A percentile compares a stretch with the other conserved stretches of the same genome.
Evolutionary conservation across 1,140 invertebrate genomes (phyloP).

Genomic region (Gonatopus flavifemur): DNA sequence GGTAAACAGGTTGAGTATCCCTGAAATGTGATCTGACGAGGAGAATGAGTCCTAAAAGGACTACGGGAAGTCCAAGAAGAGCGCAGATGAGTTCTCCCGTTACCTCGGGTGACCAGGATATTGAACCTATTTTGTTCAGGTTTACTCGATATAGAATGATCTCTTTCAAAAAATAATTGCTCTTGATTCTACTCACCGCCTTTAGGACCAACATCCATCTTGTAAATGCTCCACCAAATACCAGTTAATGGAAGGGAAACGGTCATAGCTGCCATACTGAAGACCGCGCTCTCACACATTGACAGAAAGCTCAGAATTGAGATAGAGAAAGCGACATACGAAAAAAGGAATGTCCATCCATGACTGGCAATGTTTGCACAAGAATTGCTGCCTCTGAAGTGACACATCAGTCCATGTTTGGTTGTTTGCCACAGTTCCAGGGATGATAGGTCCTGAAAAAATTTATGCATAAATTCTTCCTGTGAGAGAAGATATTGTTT

Average conservation of each 20-base stretch:
- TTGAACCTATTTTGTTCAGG: constrained; percentile 40
- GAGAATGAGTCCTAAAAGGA: constrained; percentile 60
- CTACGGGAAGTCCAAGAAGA: constrained; percentile 61
- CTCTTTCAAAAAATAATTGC: constrained; percentile 1
- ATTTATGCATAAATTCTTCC: constrained; percentile 4
- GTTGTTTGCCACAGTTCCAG: constrained; percentile 38
- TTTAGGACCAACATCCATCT: constrained; percentile 45
- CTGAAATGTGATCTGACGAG: constrained; percentile 59
- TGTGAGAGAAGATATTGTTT: too few relatives aligned
- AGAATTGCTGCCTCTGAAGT: constrained; percentile 32
- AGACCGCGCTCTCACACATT: constrained; percentile 62
- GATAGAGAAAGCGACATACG: constrained; percentile 55
- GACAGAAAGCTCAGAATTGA: constrained; percentile 60
- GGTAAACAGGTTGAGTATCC: constrained; percentile 41
- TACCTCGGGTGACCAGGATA: constrained; percentile 61
- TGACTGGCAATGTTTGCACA: constrained; percentile 55
- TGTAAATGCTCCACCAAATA: constrained; percentile 66
- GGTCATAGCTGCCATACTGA: constrained; percentile 60
- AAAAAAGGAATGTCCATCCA: constrained; percentile 57
- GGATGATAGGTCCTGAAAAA: constrained; percentile 35
- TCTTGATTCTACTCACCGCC: constrained; percentile 33
- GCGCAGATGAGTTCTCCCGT: constrained; percentile 64
- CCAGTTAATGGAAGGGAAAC: constrained; percentile 60
- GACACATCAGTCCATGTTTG: constrained; percentile 42
- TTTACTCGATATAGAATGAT: background rate